phyloP scores from a whole-genome alignment of 64 coral and sea anemone species.

The Catalaphyllia jardinei region DNA sequence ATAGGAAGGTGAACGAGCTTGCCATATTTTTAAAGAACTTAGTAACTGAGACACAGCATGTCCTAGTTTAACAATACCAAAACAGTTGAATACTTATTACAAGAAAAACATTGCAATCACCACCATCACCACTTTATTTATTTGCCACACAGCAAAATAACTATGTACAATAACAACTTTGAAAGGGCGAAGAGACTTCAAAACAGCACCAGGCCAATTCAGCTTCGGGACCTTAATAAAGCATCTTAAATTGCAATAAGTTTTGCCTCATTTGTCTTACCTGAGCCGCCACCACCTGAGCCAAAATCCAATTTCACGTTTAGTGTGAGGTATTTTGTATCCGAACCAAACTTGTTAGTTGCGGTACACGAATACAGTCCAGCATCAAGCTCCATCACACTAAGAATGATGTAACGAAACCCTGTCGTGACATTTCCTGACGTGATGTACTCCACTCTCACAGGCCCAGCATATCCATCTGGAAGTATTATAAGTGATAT shows the following conservation, averaged over 20 bases:
- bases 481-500: neutral
- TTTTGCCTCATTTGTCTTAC: neutral
- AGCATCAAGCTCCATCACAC: conserved; percentile 38
- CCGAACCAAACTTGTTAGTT: conserved; percentile 58
- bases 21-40: too few species aligned
- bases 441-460: conserved; percentile 44
- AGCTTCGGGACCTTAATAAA: neutral
- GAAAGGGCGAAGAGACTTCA: neutral
- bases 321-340: conserved; percentile 52
- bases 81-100: too few species aligned
- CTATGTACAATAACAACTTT: neutral
- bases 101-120: too few species aligned
- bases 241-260: neutral
- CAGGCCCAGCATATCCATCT: conserved; percentile 56
- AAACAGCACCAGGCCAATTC: too few species aligned
- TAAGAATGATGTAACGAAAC: conserved; percentile 46
- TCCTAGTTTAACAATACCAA: too few species aligned
- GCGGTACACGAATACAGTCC: conserved; percentile 73
- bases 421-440: conserved; percentile 35
- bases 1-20: too few species aligned
- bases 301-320: conserved; percentile 61
- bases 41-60: too few species aligned
- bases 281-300: conserved; percentile 12
- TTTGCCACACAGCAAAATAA: neutral
- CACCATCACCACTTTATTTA: too few species aligned